Base-by-base conservation (phyloP, 2,113 vertebrate species). In the Meriones unguiculatus region DNA sequence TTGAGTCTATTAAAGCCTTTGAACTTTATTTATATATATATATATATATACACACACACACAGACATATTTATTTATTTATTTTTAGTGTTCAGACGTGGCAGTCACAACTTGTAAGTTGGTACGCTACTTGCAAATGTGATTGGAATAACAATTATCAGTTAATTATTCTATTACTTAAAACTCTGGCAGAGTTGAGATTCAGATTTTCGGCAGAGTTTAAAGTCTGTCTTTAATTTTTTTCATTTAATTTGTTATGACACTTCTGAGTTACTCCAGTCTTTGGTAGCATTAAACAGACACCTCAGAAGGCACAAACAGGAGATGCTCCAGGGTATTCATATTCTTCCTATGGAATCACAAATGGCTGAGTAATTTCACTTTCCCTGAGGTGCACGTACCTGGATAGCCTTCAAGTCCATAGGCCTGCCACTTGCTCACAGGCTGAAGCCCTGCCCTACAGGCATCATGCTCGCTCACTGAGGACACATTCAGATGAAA, bases 351-450 rank as follows among this genome's bases (percentile, higher is more conserved):
- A 38, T 32, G 57, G 94, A 92, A 57, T 94, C 57, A 95, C 24
- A 80, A 88, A 96, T 50, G 13, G 80, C 2, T 94, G 52, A 38
- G 35, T 62, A 72, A 87, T 35, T 88, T 77, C n/a, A 35, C 38
- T 46, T 87, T 89, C 50, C 76, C 30, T 64, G 30, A 73, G 64
- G 46, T n/a, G 41, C 54, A 97, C 97, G 93, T 97, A 99, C 99
- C 99, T 95, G 99, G 99, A 97, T 99, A 99, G 14, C 98, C 99
- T 87, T 98, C 97, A 8, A 99, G 98, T 72, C 99, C 98, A 57
- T 99, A 99, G 14, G 99, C 99, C 97, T 97, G 99, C 99, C 99
- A 99, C 70, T 99, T 98, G 97, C 98, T 98, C 92, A 99, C 97
- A 0, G 99, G 99, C 91, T 96, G 97, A 84, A 99, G 97, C 91